A percentile compares a stretch with the other conserved stretches of the same genome.
phyloP scores from a whole-genome alignment of 1,140 invertebrate genomes.

The Penaeus chinensis region DNA sequence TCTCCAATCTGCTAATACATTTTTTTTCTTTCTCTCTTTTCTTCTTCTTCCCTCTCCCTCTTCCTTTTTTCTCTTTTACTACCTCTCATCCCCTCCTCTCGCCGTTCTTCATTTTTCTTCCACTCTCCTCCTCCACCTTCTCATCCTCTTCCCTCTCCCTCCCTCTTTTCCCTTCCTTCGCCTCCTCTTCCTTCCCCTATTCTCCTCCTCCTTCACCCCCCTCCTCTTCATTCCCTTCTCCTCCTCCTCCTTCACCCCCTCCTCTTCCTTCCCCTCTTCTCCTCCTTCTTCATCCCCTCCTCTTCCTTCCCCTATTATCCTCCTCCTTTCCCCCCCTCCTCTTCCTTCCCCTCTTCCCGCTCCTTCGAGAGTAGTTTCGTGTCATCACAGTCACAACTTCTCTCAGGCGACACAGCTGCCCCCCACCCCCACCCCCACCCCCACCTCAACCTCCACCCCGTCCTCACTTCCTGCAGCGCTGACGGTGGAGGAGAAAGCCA shows the following conservation, averaged over 20 bases:
- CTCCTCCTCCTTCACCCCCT: not conserved
- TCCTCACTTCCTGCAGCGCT: not conserved
- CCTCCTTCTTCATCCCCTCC: not conserved
- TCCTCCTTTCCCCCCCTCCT: not conserved
- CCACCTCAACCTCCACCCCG: conserved; percentile 4
- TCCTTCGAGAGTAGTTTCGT: conserved; percentile 34
- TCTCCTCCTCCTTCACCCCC: not conserved
- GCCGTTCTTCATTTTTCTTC: not conserved
- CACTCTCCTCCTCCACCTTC: not conserved
- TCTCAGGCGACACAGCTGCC: not conserved
- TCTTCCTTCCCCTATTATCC: too few species aligned
- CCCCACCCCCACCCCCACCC: not conserved
- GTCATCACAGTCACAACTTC: conserved; percentile 58
- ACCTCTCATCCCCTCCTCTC: not conserved
- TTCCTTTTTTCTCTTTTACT: not conserved
- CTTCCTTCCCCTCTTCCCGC: not conserved
- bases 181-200: not conserved
- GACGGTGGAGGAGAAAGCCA: not conserved
- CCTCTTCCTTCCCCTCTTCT: not conserved
- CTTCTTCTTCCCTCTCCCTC: too few species aligned
- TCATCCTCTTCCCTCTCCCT: not conserved
- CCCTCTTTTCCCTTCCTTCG: not conserved
- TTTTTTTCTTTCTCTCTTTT: too few species aligned
- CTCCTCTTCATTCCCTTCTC: not conserved
- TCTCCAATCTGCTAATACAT: too few species aligned